Conservation (phyloP, 2,888 invertebrate species). For the Pecten maximus region DNA sequence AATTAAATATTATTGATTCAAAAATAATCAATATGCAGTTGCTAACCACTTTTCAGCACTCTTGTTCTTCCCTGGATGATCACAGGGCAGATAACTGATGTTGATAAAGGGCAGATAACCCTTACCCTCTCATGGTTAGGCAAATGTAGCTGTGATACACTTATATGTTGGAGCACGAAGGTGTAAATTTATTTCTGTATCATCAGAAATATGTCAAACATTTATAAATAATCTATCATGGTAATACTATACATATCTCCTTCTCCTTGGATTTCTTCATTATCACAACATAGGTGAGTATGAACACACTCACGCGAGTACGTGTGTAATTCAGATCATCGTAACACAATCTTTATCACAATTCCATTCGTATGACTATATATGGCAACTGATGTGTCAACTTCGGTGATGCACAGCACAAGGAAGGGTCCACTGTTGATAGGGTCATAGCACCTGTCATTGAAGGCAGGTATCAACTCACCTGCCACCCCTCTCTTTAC, state of each 20-base stretch:
- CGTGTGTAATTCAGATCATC: constrained; percentile 24
- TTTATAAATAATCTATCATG: constrained; percentile 11
- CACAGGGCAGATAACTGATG: background rate
- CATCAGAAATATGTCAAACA: constrained; percentile 26
- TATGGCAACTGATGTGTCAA: constrained; percentile 31
- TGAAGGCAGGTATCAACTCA: background rate
- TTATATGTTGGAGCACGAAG: background rate
- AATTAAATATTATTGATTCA: background rate
- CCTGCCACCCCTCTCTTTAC: background rate
- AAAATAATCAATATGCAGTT: background rate
- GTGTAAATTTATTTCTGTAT: constrained; percentile 3
- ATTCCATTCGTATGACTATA: constrained; percentile 28
- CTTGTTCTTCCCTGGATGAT: background rate
- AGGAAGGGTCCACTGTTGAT: background rate
- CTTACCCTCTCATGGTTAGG: background rate
- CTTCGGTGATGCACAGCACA: background rate
- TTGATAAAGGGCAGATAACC: background rate
- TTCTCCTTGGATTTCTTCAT: background rate
- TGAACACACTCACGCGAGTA: background rate
- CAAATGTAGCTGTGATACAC: background rate
- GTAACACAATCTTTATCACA: background rate
- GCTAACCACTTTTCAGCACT: background rate
- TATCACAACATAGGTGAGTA: background rate
- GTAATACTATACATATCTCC: constrained; percentile 2
- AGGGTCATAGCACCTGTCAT: constrained; percentile 32